These are phyloP conservation scores for Clavelina lepadiformis DNA, from an alignment of 23 tunicate genomes.

Conservation along the genomic window DNA sequence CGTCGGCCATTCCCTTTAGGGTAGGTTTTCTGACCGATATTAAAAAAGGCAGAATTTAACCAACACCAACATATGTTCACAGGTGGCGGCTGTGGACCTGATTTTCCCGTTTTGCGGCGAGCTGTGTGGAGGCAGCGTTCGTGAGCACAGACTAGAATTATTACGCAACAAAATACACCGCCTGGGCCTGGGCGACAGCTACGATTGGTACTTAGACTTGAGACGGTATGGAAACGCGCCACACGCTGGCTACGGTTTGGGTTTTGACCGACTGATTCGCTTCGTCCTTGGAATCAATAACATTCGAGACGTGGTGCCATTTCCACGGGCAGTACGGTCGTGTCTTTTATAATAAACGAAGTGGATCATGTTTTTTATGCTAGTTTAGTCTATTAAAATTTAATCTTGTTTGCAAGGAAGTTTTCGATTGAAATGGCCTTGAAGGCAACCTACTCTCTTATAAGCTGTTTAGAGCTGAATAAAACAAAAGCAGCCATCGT, in stretches of 20 bases:
- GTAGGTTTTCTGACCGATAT: too few species aligned
- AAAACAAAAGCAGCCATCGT: too few species aligned
- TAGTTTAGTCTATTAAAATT: not conserved
- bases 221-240: constrained; percentile 63
- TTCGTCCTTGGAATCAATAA: constrained; percentile 59
- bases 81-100: constrained; percentile 83
- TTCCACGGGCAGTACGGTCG: constrained; percentile 42
- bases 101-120: constrained; percentile 79
- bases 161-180: constrained; percentile 8
- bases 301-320: constrained; percentile 81
- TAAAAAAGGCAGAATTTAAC: too few species aligned
- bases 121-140: constrained; percentile 79
- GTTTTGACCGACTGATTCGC: constrained; percentile 70
- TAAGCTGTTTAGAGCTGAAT: too few species aligned
- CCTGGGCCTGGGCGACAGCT: constrained; percentile 11
- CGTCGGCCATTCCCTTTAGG: too few species aligned
- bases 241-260: constrained; percentile 86
- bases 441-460: too few species aligned
- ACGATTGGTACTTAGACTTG: constrained; percentile 77
- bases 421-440: too few species aligned
- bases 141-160: constrained; percentile 55
- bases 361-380: not conserved
- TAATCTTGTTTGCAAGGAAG: not conserved
- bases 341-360: constrained; percentile 22
- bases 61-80: too few species aligned